Conservation (phyloP, 1,140 invertebrate species). For the Neoseiulus cucumeris region DNA sequence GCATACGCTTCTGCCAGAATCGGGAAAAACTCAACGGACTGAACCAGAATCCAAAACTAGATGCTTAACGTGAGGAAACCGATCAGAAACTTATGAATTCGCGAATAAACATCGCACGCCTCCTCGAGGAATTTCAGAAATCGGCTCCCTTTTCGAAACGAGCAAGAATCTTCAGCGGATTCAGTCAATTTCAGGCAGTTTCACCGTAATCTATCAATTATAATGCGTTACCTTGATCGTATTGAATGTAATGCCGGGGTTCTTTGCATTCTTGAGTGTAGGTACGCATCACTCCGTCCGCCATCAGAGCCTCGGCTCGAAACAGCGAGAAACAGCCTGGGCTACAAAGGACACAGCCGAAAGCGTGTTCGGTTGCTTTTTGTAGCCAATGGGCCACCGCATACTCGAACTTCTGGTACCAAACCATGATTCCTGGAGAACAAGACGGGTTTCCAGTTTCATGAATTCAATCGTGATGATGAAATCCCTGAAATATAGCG, state of each 20-base stretch:
- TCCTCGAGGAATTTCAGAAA: no score
- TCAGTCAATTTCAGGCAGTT: background rate
- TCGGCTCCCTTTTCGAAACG: no score
- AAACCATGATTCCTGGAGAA: slow-evolving; percentile 33
- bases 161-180: no score
- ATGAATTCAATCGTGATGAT: background rate
- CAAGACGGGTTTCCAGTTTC: no score
- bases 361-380: slow-evolving; percentile 43
- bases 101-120: no score
- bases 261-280: slow-evolving; percentile 36
- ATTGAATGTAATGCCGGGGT: slow-evolving; percentile 39
- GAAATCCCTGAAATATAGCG: background rate
- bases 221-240: slow-evolving; percentile 35
- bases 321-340: slow-evolving; percentile 41
- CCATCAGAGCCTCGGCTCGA: slow-evolving; percentile 37
- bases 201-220: background rate
- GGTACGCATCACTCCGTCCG: slow-evolving; percentile 38
- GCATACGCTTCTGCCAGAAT: no score
- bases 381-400: slow-evolving; percentile 46
- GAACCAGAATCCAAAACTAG: no score
- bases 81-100: no score
- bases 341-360: slow-evolving; percentile 42
- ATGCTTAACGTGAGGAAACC: no score
- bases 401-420: slow-evolving; percentile 47
- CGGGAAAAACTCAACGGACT: slow-evolving; percentile 14